Conservation (phyloP, 2,888 invertebrate genomes). For the Crossocerus cetratus region DNA sequence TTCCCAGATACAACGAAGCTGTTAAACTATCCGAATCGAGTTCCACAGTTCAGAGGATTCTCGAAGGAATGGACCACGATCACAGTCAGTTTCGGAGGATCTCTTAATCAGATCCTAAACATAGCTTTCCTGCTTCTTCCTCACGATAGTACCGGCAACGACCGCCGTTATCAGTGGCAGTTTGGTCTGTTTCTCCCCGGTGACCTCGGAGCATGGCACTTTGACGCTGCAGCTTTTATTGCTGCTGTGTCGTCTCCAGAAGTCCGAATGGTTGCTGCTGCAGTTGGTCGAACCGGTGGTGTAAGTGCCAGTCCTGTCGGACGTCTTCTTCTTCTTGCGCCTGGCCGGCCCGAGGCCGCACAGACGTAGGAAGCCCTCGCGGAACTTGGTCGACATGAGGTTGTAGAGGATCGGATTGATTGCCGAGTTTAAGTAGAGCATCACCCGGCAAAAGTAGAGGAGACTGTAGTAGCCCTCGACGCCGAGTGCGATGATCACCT, state of each 20-base stretch:
- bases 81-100: constrained; percentile 32
- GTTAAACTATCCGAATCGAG: too few species aligned
- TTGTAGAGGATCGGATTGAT: constrained; percentile 95
- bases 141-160: constrained; percentile 61
- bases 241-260: constrained; percentile 81
- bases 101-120: constrained; percentile 51
- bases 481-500: constrained; percentile 83
- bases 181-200: constrained; percentile 61
- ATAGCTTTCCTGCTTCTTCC: constrained; percentile 70
- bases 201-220: constrained; percentile 51
- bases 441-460: constrained; percentile 90
- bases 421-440: constrained; percentile 94
- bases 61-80: constrained; percentile 36
- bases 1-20: too few species aligned
- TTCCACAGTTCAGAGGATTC: too few species aligned
- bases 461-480: constrained; percentile 90
- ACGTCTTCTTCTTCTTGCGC: constrained; percentile 56
- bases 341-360: constrained; percentile 76
- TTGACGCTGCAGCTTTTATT: constrained; percentile 71
- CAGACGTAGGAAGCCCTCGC: constrained; percentile 87
- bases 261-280: constrained; percentile 73
- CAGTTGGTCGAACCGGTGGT: constrained; percentile 69
- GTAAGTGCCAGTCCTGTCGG: constrained; percentile 60
- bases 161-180: constrained; percentile 65
- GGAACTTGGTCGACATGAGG: constrained; percentile 94